phyloP scores from a whole-genome alignment of 2,888 invertebrate species.

The Blastobasis adustella region DNA sequence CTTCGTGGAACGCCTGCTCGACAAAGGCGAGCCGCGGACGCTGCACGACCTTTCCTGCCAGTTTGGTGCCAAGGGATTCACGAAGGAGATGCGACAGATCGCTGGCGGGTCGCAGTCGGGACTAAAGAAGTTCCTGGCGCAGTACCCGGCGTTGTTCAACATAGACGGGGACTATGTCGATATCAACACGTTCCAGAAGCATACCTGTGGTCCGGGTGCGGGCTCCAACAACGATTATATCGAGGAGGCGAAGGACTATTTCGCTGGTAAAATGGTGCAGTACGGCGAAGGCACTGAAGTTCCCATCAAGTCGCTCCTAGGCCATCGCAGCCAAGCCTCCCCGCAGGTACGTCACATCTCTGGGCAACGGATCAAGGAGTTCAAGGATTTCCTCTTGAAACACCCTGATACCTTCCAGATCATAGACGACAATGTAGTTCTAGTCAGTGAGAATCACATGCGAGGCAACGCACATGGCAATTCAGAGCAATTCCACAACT shows the following conservation, averaged over 20 bases:
- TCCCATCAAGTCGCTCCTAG: slow-evolving; percentile 95
- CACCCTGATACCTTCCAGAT: slow-evolving; percentile 91
- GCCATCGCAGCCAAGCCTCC: slow-evolving; percentile 96
- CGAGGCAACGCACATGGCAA: slow-evolving; percentile 80
- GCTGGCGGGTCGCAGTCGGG: slow-evolving; percentile 97
- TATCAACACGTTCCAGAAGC: slow-evolving; percentile 85
- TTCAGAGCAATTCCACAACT: slow-evolving; percentile 78
- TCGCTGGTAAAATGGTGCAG: slow-evolving; percentile 94
- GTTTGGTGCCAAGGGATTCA: slow-evolving; percentile 99
- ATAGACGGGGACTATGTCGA: slow-evolving; percentile 95
- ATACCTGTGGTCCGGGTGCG: slow-evolving; percentile 72
- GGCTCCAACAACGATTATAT: slow-evolving; percentile 90
- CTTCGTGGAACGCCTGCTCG: slow-evolving; percentile 98
- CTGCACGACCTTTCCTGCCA: slow-evolving; percentile 98
- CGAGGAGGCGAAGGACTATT: slow-evolving; percentile 97
- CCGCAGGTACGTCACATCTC: slow-evolving; percentile 98
- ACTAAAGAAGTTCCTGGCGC: slow-evolving; percentile 95
- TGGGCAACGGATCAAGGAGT: slow-evolving; percentile 94
- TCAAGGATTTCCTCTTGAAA: slow-evolving; percentile 89
- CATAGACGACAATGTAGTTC: slow-evolving; percentile 88
- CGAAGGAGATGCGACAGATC: slow-evolving; percentile 98
- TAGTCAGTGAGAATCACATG: slow-evolving; percentile 81
- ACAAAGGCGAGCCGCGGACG: slow-evolving; percentile 96
- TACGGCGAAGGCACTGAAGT: slow-evolving; percentile 97
- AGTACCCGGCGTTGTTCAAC: slow-evolving; percentile 96